These are phyloP conservation scores for Aphelocoma californica DNA, from an alignment of 2,797 vertebrate species.

Conservation along the genomic window DNA sequence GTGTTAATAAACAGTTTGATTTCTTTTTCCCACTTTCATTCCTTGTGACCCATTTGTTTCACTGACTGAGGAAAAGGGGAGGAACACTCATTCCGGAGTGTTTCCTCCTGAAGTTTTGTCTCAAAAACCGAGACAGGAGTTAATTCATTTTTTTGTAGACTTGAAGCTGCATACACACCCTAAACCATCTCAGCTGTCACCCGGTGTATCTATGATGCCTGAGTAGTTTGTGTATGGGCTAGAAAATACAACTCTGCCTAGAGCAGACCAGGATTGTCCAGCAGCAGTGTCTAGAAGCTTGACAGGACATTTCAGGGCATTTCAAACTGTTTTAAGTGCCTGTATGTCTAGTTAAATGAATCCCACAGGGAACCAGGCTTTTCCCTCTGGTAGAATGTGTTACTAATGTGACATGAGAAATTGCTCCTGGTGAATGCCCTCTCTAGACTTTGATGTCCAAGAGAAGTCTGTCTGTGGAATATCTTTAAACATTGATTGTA, in stretches of 20 bases:
- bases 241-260: not conserved
- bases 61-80: no score
- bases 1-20: no score
- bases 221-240: not conserved
- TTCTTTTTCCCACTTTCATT: no score
- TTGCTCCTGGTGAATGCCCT: not conserved
- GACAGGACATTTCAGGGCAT: not conserved
- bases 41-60: no score
- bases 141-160: not conserved
- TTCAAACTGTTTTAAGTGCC: not conserved
- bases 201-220: not conserved
- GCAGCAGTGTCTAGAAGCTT: not conserved
- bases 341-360: not conserved
- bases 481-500: not conserved
- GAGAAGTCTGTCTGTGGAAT: not conserved
- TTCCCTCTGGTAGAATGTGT: not conserved
- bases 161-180: not conserved
- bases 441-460: not conserved
- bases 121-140: not conserved
- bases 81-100: no score
- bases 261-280: not conserved
- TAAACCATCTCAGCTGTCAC: not conserved
- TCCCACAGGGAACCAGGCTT: not conserved
- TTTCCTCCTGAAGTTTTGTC: no score
- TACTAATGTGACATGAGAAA: not conserved